Percentiles rank a stretch among this genome's conserved stretches.
Conservation (phyloP, 2,113 vertebrate species). For the Cyphomyrus discorhynchus region DNA sequence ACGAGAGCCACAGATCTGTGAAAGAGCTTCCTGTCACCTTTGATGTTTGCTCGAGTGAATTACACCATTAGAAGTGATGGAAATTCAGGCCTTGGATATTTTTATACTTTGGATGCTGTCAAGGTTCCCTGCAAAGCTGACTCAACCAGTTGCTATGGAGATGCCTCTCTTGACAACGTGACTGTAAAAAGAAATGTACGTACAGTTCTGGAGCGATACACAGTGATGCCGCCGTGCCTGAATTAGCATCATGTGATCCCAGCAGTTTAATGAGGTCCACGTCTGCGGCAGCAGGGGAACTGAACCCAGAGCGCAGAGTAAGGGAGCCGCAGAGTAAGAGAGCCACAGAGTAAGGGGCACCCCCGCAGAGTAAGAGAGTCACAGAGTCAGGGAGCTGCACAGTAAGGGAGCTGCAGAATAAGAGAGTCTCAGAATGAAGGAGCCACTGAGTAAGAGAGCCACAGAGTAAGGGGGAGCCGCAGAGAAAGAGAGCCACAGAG, state of each 20-base stretch:
- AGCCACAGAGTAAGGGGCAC: too few species aligned
- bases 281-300: background rate
- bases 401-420: too few species aligned
- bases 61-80: background rate
- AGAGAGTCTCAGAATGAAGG: too few species aligned
- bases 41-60: conserved; percentile 12
- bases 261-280: conserved; percentile 13
- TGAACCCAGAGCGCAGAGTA: background rate
- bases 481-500: too few species aligned
- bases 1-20: background rate
- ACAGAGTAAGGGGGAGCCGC: too few species aligned
- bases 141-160: conserved; percentile 26
- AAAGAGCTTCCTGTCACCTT: conserved; percentile 2
- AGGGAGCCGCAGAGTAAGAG: background rate
- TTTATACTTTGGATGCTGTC: conserved; percentile 9
- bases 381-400: too few species aligned
- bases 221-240: background rate
- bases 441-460: too few species aligned
- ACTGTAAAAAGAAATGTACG: conserved; percentile 24
- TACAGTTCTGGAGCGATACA: conserved; percentile 2
- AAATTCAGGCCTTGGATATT: conserved; percentile 6
- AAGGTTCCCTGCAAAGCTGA: conserved; percentile 16
- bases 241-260: background rate
- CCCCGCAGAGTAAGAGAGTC: too few species aligned
- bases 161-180: conserved; percentile 18